Conservation (phyloP, 2,113 vertebrate species). For the Plecturocebus donacophilus region DNA sequence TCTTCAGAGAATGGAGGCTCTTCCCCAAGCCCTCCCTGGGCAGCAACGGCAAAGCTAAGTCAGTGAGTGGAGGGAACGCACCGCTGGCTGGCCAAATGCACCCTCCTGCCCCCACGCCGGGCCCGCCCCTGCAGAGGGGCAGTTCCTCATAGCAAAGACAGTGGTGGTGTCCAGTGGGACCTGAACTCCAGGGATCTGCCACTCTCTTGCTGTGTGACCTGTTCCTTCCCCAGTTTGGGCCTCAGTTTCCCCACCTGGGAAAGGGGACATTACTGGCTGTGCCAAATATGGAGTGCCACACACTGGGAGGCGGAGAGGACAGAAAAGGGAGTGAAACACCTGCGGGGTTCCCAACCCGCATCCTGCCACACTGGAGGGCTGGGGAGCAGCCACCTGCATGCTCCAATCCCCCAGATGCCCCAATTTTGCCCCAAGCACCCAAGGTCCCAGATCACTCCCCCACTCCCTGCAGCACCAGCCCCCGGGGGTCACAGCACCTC, state of each 20-base stretch:
- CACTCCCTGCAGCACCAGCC: not conserved
- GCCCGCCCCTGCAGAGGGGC: not conserved
- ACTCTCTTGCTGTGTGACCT: not conserved
- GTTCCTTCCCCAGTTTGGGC: not conserved
- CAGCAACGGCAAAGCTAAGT: not conserved
- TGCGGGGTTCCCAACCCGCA: not conserved
- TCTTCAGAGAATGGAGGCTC: too few relatives aligned
- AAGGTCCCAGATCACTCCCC: not conserved
- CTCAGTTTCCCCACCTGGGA: not conserved
- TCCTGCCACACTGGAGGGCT: not conserved
- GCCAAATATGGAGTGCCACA: not conserved
- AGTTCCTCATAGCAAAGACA: not conserved
- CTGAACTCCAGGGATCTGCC: not conserved
- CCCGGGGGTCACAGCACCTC: fast-evolving
- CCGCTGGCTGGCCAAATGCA: too few relatives aligned
- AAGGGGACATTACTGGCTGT: not conserved
- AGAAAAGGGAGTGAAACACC: fast-evolving
- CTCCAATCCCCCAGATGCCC: not conserved
- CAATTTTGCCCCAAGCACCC: not conserved
- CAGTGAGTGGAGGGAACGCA: not conserved
- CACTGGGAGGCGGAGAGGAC: fast-evolving
- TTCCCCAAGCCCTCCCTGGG: not conserved
- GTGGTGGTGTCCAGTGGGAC: not conserved
- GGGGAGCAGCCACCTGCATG: not conserved
- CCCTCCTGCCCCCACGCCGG: too few relatives aligned